Evolutionary conservation across 1,140 invertebrate genomes (phyloP), one percentile per base, ranked within the genome.

Genomic region (Caenorhabditis brenneri): DNA sequence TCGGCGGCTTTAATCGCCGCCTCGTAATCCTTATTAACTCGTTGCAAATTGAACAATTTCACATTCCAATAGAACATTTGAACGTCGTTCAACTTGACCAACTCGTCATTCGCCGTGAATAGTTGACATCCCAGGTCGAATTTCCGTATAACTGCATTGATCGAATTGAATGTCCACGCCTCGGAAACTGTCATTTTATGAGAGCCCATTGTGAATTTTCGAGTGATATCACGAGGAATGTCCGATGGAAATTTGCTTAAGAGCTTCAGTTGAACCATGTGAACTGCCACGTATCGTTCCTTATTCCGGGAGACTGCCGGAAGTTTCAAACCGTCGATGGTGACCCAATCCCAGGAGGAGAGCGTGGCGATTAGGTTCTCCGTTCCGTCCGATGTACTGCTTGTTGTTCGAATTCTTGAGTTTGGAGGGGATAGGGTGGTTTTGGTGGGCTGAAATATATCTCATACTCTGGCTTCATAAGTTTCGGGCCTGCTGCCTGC

Each of bases 401-500:
- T 74, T 10, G 65, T 22, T 3, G 65, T 74, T 5, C 65, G 33
- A 10, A 24, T n/a, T 3, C 65, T 42, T 74, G 36, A 24, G 65
- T 12, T 65, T 9, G 65, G 29, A 5, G 36, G 36, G 4, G 65
- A 42, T 6, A 27, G 58, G 0, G 48, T 19, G 19, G 9, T 46
- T 74, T 74, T 74, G 10, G n/a, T 36, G 36, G n/a, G 22, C 65
- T 74, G 22, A 24, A 74, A 74, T 6, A 42, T 36, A 33, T 65
- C 12, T 36, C 2, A 19, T 3, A 27, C n/a, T 65, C 16, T 2
- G n/a, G 53, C 12, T 51, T 51, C n/a, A 94, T 95, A 95, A 94
- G 93, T 94, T 94, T 93, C 94, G 94, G 94, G 94, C 94, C 94
- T 95, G 94, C 94, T 95, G 94, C 94, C 94, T 95, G 95, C 94